A percentile compares a stretch with the other conserved stretches of the same genome.
These are phyloP conservation scores for Peromyscus nudipes DNA, from an alignment of 2,797 vertebrate genomes.

Conservation along the genomic window DNA sequence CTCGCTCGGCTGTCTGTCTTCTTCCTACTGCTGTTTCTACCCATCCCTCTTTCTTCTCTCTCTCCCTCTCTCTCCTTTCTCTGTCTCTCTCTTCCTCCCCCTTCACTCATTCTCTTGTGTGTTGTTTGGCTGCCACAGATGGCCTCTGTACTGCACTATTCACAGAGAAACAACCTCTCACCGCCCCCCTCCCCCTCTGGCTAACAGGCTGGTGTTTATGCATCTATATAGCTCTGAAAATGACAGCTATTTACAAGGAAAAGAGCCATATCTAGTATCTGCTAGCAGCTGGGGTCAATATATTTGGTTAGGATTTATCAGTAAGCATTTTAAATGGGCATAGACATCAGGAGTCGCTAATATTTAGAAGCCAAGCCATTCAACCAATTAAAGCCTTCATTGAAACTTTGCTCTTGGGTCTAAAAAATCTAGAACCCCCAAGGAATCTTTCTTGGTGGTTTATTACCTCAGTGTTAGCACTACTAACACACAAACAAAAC, in stretches of 20 bases:
- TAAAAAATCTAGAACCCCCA: not conserved
- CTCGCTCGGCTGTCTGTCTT: accelerated
- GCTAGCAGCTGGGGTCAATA: not conserved
- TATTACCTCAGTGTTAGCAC: not conserved
- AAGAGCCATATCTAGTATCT: not conserved
- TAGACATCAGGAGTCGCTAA: not conserved
- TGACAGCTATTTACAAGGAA: not conserved
- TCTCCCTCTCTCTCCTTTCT: not conserved
- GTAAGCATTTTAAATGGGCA: not conserved
- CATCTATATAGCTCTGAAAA: not conserved
- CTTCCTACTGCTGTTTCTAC: too few species aligned
- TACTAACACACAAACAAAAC: not conserved
- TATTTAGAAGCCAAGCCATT: not conserved
- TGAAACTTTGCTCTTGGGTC: not conserved
- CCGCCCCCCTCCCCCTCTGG: not conserved
- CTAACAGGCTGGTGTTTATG: not conserved
- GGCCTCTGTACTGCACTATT: too few species aligned
- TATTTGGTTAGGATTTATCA: not conserved
- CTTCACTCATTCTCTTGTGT: too few species aligned
- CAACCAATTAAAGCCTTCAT: not conserved
- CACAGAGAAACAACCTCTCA: not conserved
- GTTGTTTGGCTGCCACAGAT: accelerated
- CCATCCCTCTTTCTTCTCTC: not conserved
- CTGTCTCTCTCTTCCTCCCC: too few species aligned
- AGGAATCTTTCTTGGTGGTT: not conserved